Evolutionary conservation across 1,140 invertebrate genomes (phyloP), one percentile per base, ranked within the genome.

Genomic region (Odontomachus brunneus): DNA sequence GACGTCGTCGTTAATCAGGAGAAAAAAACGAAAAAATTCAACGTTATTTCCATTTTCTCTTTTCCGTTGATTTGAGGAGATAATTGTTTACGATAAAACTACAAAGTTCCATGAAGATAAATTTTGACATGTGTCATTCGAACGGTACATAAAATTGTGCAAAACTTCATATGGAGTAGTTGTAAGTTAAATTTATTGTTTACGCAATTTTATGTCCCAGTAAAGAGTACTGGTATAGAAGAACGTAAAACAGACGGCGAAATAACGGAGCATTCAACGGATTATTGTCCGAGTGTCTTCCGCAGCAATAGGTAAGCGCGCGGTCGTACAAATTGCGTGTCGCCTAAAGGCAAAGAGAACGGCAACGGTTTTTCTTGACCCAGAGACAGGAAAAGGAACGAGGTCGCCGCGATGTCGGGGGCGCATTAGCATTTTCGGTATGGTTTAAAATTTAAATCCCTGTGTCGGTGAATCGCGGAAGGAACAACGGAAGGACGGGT

Each of bases 301-400:
- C 33, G 4, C 22, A 38, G 48, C 24, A 66, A 66, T 38, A 19
- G 38, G 38, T 33, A 66, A 33, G n/a, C 15, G 55, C 15, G 51
- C 26, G 15, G 33, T 33, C 9, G 49, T 26, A 55, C 48, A 19
- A 82, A 29, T 26, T 38, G 48, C 29, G 49, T 17, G 5, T 49
- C 57, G 60, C 14, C 17, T 44, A 78, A 82, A 44, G 60, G 15
- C 75, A 80, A 63, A 29, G 29, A 5, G 29, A 49, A 63, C 69
- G 76, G 85, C 87, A 91, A 92, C 92, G 89, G 92, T 92, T 85
- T 80, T 84, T 82, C 33, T 65, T 91, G 91, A 92, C 88, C 91
- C 74, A 89, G 82, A 88, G 51, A 85, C 55, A 55, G 74, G 72
- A 49, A 49, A 67, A 65, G 51, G 2, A 66, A 71, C 44, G 63